A percentile compares a stretch with the other conserved stretches of the same genome.
phyloP scores from a whole-genome alignment of 1,140 invertebrate genomes.

The Delia radicum region DNA sequence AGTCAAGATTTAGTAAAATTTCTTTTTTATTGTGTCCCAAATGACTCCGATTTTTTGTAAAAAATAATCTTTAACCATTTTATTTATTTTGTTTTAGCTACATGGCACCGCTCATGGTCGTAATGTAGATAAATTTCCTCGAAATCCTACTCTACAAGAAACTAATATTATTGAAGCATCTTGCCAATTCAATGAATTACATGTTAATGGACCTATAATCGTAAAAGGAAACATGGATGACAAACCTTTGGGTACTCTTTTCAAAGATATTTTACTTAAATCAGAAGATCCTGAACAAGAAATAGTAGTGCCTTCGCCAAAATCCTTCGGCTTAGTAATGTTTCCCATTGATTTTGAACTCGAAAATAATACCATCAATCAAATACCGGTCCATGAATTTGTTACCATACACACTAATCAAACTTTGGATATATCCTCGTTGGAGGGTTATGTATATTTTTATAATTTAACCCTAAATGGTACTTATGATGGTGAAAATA shows the following conservation, averaged over 20 bases:
- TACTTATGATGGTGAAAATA: conserved; percentile 49
- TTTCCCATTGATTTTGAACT: conserved; percentile 44
- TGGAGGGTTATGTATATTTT: conserved; percentile 56
- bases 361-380: conserved; percentile 45
- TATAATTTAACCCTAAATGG: conserved; percentile 46
- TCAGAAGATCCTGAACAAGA: conserved; percentile 36
- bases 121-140: conserved; percentile 51
- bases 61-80: not conserved
- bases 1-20: too few species aligned
- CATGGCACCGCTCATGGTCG: conserved; percentile 56
- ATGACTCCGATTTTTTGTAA: not conserved
- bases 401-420: conserved; percentile 56
- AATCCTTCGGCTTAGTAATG: conserved; percentile 52
- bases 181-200: conserved; percentile 55
- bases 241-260: conserved; percentile 39
- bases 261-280: conserved; percentile 53
- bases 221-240: conserved; percentile 50
- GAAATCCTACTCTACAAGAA: conserved; percentile 56
- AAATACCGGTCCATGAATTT: conserved; percentile 51
- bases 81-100: conserved; percentile 40
- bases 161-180: conserved; percentile 50
- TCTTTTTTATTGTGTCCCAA: too few species aligned
- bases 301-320: conserved; percentile 47
- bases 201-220: conserved; percentile 54
- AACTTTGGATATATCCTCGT: conserved; percentile 40